Evolutionary conservation across 2,113 vertebrate genomes (phyloP).

Genomic region (Entosphenus tridentatus): DNA sequence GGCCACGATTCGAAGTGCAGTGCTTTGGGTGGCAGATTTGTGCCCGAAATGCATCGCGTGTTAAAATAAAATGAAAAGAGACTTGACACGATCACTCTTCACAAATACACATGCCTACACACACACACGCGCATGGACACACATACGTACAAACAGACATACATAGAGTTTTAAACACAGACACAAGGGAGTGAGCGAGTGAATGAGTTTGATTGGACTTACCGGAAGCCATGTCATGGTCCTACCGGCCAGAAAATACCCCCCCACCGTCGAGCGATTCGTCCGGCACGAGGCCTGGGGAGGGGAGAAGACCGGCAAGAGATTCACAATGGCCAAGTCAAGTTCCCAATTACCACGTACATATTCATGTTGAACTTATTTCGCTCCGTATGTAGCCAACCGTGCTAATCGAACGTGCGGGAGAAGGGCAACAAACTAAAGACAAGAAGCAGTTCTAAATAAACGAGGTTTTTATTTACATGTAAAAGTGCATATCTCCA

Average conservation of each 20-base stretch:
- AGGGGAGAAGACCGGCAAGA: neutral
- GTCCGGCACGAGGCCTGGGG: conserved; percentile 45
- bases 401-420: neutral
- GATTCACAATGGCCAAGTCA: conserved; percentile 5
- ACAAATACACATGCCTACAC: neutral
- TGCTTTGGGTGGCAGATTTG: too few species aligned
- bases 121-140: neutral
- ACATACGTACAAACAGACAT: neutral
- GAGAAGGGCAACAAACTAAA: neutral
- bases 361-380: neutral
- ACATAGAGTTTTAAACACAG: neutral
- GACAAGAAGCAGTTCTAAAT: neutral
- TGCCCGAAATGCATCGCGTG: neutral
- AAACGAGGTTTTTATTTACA: neutral
- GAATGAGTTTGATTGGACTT: conserved; percentile 20
- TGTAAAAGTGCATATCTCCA: too few species aligned
- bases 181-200: neutral
- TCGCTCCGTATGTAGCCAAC: neutral
- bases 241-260: conserved; percentile 68
- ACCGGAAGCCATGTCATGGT: conserved; percentile 90
- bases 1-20: too few species aligned
- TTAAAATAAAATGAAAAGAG: neutral
- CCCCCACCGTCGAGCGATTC: conserved; percentile 45
- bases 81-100: neutral
- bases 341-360: neutral